Evolutionary conservation across 2,797 vertebrate genomes (phyloP).

Genomic region (Coccyzus lansbergi): DNA sequence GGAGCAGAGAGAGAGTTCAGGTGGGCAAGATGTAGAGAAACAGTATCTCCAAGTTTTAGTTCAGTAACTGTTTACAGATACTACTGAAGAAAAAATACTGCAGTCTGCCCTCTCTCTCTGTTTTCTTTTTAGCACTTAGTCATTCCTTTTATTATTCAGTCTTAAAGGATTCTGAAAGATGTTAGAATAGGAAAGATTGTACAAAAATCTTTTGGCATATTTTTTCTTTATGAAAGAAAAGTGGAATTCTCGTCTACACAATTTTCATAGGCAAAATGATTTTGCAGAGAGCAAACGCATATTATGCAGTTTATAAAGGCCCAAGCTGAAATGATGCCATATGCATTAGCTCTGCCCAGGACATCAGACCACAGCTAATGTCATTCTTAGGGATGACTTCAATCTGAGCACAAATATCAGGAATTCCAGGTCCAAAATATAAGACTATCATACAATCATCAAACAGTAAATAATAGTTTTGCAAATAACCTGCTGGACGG

Average conservation of each 20-base stretch:
- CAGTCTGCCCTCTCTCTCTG: neutral
- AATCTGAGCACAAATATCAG: neutral
- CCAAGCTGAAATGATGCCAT: neutral
- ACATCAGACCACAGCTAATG: neutral
- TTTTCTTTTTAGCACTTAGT: neutral
- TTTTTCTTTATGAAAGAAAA: neutral
- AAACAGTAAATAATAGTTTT: neutral
- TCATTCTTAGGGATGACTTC: neutral
- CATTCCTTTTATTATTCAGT: neutral
- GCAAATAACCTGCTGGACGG: neutral
- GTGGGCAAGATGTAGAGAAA: neutral
- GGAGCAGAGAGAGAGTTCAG: accelerated
- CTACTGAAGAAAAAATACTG: neutral
- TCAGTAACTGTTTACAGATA: neutral
- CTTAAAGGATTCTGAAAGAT: neutral
- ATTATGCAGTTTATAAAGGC: neutral
- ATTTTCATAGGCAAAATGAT: neutral
- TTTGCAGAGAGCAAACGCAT: neutral
- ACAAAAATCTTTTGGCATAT: neutral
- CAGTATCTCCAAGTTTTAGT: neutral
- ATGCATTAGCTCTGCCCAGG: neutral
- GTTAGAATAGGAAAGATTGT: neutral
- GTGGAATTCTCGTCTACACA: neutral
- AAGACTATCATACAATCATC: neutral
- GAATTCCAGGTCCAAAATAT: neutral